Evolutionary conservation across 2,888 invertebrate genomes (phyloP), one percentile per base, ranked within the genome.

Genomic region (Macrosoma leucophasiata): DNA sequence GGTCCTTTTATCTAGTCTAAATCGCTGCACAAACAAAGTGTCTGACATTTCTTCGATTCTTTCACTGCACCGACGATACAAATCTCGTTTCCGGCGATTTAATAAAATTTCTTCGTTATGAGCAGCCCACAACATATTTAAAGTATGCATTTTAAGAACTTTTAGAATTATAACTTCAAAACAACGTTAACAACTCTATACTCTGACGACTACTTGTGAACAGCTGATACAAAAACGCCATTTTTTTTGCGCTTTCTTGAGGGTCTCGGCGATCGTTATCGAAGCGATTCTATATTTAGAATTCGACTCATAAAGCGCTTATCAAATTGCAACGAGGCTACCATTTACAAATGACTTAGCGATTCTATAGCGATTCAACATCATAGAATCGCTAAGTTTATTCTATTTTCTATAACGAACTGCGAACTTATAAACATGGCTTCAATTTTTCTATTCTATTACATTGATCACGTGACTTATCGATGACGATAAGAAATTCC

Each of bases 61-160:
- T 3, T 22, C 12, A 2, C 9, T 22, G 11, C 12, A 22, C 12
- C n/a, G n/a, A n/a, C n/a, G n/a, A n/a, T n/a, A n/a, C n/a, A 13
- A 24, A 24, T 24, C 13, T 8, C 24, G 11, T 24, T 13, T 24
- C 3, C 24, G 3, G 10, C 24, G 24, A 13, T 24, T 11, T 24
- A 24, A 6, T 13, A 11, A 24, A 11, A 24, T 13, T 24, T 24
- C 24, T 24, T 24, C 24, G n/a, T 13, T 24, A 24, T 24, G 13
- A 13, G 24, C 11, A 13, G 12, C 11, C 24, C 24, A 24, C 24
- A 24, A 24, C 24, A 24, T 24, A 24, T 24, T 24, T 24, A 24
- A 24, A 24, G 13, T 13, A 24, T 24, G 11, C 24, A 24, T 24
- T 24, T 13, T 21, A 9, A 21, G 11, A 5, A 9, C 5, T 21